phyloP scores from a whole-genome alignment of 2,797 vertebrate genomes.

The Pachyuromys duprasi region DNA sequence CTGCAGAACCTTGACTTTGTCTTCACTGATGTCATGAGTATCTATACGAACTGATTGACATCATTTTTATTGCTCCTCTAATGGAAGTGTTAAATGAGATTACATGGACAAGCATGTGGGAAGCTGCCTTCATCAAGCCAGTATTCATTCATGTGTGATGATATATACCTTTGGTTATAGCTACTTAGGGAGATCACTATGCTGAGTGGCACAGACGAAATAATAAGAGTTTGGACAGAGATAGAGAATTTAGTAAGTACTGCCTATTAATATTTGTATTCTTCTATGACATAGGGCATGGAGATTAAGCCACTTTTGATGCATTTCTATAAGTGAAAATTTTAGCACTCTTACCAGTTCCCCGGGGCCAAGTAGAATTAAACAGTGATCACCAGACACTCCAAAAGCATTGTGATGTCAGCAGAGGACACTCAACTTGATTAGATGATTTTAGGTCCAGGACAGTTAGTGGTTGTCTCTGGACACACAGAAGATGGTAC shows the following conservation, averaged over 20 bases:
- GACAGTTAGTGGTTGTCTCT: background rate
- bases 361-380: background rate
- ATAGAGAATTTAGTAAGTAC: background rate
- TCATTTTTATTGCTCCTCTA: background rate
- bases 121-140: background rate
- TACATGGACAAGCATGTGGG: background rate
- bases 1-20: background rate
- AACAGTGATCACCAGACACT: background rate
- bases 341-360: background rate
- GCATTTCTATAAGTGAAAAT: background rate
- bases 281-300: background rate
- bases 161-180: background rate
- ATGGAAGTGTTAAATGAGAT: background rate
- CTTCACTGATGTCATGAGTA: background rate
- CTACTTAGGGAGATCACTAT: background rate
- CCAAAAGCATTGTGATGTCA: rapidly evolving
- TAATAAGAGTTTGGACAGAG: no score
- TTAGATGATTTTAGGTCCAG: background rate
- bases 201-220: background rate
- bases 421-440: rapidly evolving
- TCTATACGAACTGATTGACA: background rate
- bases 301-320: background rate
- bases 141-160: background rate
- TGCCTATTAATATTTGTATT: background rate
- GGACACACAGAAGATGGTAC: background rate